A percentile compares a stretch with the other conserved stretches of the same genome.
Conservation (phyloP, 2,797 vertebrate species). For the Galago senegalensis region DNA sequence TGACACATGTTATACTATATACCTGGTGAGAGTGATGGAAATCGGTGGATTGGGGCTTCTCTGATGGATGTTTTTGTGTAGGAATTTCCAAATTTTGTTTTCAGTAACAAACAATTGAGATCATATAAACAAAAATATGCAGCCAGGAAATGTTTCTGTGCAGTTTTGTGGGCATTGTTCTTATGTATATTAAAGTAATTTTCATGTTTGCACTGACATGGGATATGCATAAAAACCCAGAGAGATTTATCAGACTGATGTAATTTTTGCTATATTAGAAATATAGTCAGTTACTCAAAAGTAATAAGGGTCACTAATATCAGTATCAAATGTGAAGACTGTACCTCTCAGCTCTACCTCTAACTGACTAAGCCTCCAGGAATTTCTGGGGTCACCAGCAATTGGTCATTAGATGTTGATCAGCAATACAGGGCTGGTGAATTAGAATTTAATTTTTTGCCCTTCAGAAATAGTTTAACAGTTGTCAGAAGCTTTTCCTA, state of each 20-base stretch:
- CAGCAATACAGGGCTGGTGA: no score
- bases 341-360: not conserved
- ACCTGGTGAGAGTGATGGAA: not conserved
- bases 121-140: not conserved
- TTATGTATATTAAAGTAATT: not conserved
- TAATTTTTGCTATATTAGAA: constrained; percentile 29
- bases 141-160: not conserved
- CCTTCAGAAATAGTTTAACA: no score
- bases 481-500: not conserved
- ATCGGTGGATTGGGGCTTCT: not conserved
- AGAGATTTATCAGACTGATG: not conserved
- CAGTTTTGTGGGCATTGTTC: not conserved
- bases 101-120: not conserved
- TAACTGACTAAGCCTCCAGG: not conserved
- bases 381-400: no score
- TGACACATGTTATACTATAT: not conserved
- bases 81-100: not conserved
- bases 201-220: not conserved
- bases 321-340: not conserved
- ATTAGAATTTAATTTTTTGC: no score
- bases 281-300: constrained; percentile 14
- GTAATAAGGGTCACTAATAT: not conserved
- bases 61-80: not conserved
- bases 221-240: not conserved
- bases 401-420: no score